Evolutionary conservation across 2,113 vertebrate genomes (phyloP).

Genomic region (Scalopus aquaticus): DNA sequence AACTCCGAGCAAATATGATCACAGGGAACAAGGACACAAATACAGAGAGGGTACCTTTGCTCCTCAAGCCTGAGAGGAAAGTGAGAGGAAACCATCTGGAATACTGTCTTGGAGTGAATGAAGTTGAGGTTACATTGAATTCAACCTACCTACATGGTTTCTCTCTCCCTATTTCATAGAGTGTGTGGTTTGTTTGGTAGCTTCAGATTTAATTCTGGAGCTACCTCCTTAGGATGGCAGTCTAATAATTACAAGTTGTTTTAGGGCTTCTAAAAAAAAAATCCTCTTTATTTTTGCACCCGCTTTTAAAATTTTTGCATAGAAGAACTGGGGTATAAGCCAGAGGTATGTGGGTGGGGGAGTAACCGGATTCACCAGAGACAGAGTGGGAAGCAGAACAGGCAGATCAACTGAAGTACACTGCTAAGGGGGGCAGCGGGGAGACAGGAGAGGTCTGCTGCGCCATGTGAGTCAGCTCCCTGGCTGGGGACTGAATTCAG

Average conservation of each 20-base stretch:
- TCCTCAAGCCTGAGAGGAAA: background rate
- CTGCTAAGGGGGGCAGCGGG: too few relatives aligned
- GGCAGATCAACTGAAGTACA: too few relatives aligned
- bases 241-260: background rate
- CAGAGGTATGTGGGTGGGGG: too few relatives aligned
- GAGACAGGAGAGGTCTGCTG: too few relatives aligned
- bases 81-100: background rate
- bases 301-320: background rate
- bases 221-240: accelerated
- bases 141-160: accelerated
- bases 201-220: background rate
- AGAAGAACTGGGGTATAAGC: too few relatives aligned
- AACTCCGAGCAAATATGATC: background rate
- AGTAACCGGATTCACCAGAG: too few relatives aligned
- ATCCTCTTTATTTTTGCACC: background rate
- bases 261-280: background rate
- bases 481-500: too few relatives aligned
- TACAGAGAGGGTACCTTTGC: background rate
- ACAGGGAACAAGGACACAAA: background rate
- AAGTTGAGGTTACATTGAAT: accelerated
- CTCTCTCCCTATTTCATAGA: background rate
- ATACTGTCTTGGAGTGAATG: background rate
- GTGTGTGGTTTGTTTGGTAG: accelerated
- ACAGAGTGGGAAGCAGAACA: too few relatives aligned
- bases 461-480: too few relatives aligned